phyloP scores from a whole-genome alignment of 2,888 invertebrate genomes.

The Aphidoletes aphidimyza region DNA sequence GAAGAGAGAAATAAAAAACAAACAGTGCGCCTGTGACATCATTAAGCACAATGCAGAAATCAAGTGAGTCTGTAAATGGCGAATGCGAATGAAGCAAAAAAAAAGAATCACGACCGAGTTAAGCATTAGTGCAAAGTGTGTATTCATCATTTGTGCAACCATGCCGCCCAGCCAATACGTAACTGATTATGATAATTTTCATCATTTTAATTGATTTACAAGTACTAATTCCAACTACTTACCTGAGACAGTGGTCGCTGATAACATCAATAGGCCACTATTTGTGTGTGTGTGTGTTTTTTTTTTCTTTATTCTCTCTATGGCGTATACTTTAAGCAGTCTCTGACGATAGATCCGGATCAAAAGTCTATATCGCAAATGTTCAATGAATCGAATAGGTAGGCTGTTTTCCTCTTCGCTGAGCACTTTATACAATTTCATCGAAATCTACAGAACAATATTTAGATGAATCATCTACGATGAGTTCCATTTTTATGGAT shows the following conservation, averaged over 20 bases:
- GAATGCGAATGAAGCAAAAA: not conserved
- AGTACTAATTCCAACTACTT: constrained; percentile 6
- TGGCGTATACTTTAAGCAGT: not conserved
- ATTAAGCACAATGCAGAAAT: constrained; percentile 17
- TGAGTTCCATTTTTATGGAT: not conserved
- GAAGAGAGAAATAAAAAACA: too few species aligned
- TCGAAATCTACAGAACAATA: too few species aligned
- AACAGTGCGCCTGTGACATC: constrained; percentile 13
- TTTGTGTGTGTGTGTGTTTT: constrained; percentile 9
- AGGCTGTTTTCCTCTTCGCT: not conserved
- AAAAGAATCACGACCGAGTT: not conserved
- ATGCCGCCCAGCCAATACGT: constrained; percentile 1
- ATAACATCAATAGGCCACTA: not conserved
- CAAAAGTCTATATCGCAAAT: not conserved
- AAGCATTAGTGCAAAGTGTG: not conserved
- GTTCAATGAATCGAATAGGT: constrained; percentile 20
- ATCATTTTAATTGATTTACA: constrained; percentile 34
- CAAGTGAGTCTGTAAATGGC: not conserved
- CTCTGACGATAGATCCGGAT: not conserved
- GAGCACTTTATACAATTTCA: not conserved
- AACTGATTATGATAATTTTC: constrained; percentile 37
- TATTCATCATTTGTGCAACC: constrained; percentile 20
- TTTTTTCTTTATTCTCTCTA: too few species aligned
- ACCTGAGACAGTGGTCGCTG: not conserved
- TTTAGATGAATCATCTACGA: not conserved